Evolutionary conservation across 64 coral and sea anemone genomes (phyloP).

Genomic region (Montipora sp.): DNA sequence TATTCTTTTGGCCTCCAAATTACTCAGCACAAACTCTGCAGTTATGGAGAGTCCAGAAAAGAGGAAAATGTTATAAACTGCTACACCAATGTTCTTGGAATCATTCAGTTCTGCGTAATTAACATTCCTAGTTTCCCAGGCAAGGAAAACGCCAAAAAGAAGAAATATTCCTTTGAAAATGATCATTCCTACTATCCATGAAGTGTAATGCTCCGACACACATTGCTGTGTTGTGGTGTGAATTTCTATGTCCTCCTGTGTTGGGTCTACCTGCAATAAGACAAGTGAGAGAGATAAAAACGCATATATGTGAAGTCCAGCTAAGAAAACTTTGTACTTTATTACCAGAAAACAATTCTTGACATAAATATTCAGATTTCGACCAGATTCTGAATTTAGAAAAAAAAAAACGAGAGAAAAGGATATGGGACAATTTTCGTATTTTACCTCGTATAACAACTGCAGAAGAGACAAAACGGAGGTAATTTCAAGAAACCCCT

Average conservation of each 20-base stretch:
- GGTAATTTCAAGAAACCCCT: too few species aligned
- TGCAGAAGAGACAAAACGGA: too few species aligned
- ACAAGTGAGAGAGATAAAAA: not conserved
- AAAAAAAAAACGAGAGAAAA: too few species aligned
- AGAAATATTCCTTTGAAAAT: constrained; percentile 64
- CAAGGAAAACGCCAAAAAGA: constrained; percentile 76
- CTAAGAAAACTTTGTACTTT: too few species aligned
- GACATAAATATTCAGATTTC: too few species aligned
- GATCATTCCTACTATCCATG: constrained; percentile 2
- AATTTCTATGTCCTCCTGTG: constrained; percentile 17
- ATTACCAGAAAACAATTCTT: too few species aligned
- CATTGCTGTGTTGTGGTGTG: not conserved
- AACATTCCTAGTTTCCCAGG: constrained; percentile 87
- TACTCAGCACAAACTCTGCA: constrained; percentile 55
- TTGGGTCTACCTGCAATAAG: not conserved
- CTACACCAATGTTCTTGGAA: constrained; percentile 72
- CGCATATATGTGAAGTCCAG: too few species aligned
- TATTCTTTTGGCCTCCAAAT: constrained; percentile 52
- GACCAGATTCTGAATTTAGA: too few species aligned
- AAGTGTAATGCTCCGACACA: not conserved
- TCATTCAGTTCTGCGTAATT: constrained; percentile 70
- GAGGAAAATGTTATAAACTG: constrained; percentile 72
- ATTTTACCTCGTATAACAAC: too few species aligned
- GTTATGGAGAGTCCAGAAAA: constrained; percentile 60
- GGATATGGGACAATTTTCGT: too few species aligned